A percentile compares a stretch with the other conserved stretches of the same genome.
These are phyloP conservation scores for Rapana venosa DNA, from an alignment of 2,888 invertebrate genomes.

Conservation along the genomic window DNA sequence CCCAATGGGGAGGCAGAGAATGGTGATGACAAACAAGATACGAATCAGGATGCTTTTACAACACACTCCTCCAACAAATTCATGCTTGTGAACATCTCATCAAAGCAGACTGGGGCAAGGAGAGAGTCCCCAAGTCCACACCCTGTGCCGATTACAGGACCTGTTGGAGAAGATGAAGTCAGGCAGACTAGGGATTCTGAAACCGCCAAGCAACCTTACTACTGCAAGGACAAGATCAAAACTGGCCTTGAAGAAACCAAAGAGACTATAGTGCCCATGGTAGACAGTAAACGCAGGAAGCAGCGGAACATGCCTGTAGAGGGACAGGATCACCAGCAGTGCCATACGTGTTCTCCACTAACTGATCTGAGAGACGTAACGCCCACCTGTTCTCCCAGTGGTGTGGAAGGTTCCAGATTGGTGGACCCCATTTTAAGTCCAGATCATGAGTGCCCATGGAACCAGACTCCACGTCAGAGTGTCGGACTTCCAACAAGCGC, in stretches of 20 bases:
- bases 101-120: neutral
- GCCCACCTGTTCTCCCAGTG: neutral
- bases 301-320: neutral
- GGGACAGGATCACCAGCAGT: neutral
- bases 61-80: conserved; percentile 10
- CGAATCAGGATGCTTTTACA: conserved; percentile 14
- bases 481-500: neutral
- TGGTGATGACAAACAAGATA: conserved; percentile 17
- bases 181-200: neutral
- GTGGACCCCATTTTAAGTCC: conserved; percentile 27
- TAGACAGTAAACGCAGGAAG: neutral
- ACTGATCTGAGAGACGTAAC: conserved; percentile 15
- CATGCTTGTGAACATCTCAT: neutral
- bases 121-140: conserved; percentile 12
- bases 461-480: conserved; percentile 37
- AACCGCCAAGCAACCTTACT: neutral
- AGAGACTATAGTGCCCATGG: neutral
- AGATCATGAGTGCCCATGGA: conserved; percentile 28
- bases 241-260: neutral
- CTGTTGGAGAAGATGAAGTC: neutral
- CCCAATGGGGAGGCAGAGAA: neutral
- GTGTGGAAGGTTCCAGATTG: neutral
- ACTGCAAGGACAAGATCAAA: neutral
- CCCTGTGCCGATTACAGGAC: neutral
- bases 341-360: conserved; percentile 14